Evolutionary conservation across 2,797 vertebrate species (phyloP), one percentile per base, ranked within the genome.

Genomic region (Gadopsis bispinosus): DNA sequence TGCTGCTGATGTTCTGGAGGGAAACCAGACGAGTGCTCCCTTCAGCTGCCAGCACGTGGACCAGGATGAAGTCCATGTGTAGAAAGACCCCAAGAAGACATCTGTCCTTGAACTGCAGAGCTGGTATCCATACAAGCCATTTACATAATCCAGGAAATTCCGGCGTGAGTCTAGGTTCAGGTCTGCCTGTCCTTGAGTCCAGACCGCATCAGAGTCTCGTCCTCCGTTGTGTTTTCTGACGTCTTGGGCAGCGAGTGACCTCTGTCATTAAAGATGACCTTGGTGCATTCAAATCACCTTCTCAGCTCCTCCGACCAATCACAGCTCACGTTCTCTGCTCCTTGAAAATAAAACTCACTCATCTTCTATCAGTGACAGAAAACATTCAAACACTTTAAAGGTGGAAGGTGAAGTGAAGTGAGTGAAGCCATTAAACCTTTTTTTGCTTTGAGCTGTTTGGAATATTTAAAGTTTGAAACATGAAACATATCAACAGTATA

Each of bases 91-190:
- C n/a, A 63, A 77, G 51, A 2, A n/a, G 33, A 68, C 11, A 41
- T 39, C 39, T 33, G 70, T 81, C 84, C 77, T 74, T 71, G 61
- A 81, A 45, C 64, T 19, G 39, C 43, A 55, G 70, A 68, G 51
- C 83, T 85, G 79, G 64, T 77, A 61, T 73, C 80, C 70, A 77
- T 86, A 81, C 87, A 80, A 78, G 47, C 64, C 26, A 16, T 59
- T 81, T 71, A 70, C 81, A 64, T 71, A 66, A 86, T 64, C 66
- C 77, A 81, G 71, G 65, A 73, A 3, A 45, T 54, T 35, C 37
- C 7, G 9, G 33, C 17, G 1, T 7, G 7, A 20, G 50, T 48
- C 41, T 4, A 4, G 43, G 58, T 45, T 35, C 72, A 56, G 60
- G 56, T 48, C 41, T 76, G 48, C 45, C 37, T 8, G 26, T 73